phyloP scores from a whole-genome alignment of 2,888 invertebrate genomes.

The Hydraecia micacea region DNA sequence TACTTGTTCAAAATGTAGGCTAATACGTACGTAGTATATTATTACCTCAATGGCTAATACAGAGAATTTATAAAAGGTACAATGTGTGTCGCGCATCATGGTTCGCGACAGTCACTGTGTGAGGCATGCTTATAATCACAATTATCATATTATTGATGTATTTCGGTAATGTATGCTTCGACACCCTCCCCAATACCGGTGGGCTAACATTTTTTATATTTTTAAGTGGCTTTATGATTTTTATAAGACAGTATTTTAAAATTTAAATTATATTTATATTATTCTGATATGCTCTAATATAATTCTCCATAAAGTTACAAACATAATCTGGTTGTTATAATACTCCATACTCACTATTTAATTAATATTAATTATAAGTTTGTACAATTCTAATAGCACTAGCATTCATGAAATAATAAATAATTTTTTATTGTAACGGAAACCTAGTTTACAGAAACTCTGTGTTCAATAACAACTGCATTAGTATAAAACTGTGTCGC shows the following conservation, averaged over 20 bases:
- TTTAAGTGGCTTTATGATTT: slow-evolving; percentile 2
- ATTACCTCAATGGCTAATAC: no score
- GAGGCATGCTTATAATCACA: slow-evolving; percentile 12
- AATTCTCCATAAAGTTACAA: background rate
- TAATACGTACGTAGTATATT: no score
- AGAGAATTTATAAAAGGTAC: background rate
- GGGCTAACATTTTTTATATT: slow-evolving; percentile 2
- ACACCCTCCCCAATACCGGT: background rate
- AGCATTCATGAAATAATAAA: background rate
- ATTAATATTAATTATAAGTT: no score
- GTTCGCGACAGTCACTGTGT: background rate
- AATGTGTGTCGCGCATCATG: no score
- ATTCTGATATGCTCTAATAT: background rate
- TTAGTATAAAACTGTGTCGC: no score
- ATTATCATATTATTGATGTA: slow-evolving; percentile 2
- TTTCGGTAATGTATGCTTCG: background rate
- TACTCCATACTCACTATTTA: no score
- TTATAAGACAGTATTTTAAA: slow-evolving; percentile 4
- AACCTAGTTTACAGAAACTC: no score
- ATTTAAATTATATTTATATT: background rate
- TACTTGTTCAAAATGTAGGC: slow-evolving; percentile 1
- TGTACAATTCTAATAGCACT: background rate
- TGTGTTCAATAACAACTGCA: no score
- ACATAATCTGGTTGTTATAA: background rate
- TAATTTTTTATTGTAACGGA: no score